Evolutionary conservation across 2,888 invertebrate species (phyloP), one percentile per base, ranked within the genome.

Genomic region (Nysson spinosus): DNA sequence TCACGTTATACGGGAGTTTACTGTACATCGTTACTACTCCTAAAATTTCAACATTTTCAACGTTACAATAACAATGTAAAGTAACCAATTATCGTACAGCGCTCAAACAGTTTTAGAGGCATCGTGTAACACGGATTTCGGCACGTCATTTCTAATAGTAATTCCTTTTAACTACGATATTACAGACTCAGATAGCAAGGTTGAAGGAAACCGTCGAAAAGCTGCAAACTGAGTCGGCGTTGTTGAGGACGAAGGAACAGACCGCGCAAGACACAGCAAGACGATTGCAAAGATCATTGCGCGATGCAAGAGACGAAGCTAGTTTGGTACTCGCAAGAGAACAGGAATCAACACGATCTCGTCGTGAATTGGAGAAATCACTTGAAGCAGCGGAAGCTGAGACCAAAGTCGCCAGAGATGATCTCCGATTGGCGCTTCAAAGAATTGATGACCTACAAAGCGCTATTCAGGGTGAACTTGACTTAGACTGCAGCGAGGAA

Each of bases 361-460:
- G 92, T 69, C 91, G 92, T 60, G 95, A 95, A 76, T 88, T 95
- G 39, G 96, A 95, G 76, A 92, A 94, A 77, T 90, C 91, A 35
- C 90, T 93, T 46, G 92, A 93, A 60, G 89, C 92, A 19, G 90
- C 94, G 46, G 92, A 94, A 79, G 89, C 93, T 26, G 93, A 95
- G 87, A 90, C 91, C 49, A 88, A 93, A 75, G 90, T 93, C 69
- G 91, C 95, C 35, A 88, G 92, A 82, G 91, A 93, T 86, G 97
- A 98, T 88, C 91, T 98, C 37, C 91, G 96, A 49, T 89, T 97
- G 51, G 97, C 98, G 3, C 90, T 96, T 58, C 92, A 97, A 69
- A 90, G 98, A 63, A 97, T 97, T 75, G 93, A 96, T 40, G 97
- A 97, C 83, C 89, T 98, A 69, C 97, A 97, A 85, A 93, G 95